Evolutionary conservation across 2,113 vertebrate species (phyloP), one percentile per base, ranked within the genome.

Genomic region (Corapipo altera): DNA sequence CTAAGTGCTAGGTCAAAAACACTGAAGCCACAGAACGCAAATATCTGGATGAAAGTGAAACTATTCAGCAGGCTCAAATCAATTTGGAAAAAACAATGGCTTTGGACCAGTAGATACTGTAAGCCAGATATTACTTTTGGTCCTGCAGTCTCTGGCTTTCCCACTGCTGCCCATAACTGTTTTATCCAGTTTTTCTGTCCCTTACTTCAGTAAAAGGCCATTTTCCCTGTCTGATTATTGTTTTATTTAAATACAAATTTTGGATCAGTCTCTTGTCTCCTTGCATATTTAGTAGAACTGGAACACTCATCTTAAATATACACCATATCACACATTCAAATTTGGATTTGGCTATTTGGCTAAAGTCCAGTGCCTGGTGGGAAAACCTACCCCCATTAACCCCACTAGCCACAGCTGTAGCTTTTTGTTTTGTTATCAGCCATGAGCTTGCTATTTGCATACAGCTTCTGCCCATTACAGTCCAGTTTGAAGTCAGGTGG

Each of bases 11-110:
- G 84, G 70, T 89, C 94, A 96, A 72, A 95, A 95, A 55, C 83
- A 92, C 55, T 71, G 48, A 91, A 93, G 80, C 28, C 76, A 71
- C 43, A 67, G 91, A 96, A 96, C 78, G 69, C 65, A 95, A 92
- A 91, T 75, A 65, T 61, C 91, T 72, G 70, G 65, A 91, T 91
- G 48, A 87, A 70, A 87, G 64, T 39, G 23, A 92, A 92, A 73
- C 93, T 86, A 91, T 75, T 89, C 86, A 92, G 69, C 52, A 78
- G 73, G 51, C 65, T 95, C 80, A 77, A 71, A 77, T 59, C n/a
- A 55, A 19, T 52, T 81, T 48, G 52, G 67, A 33, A 89, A 88
- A 89, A 84, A 49, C 48, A 87, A 86, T 84, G 72, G 30, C 86
- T 92, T 93, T 92, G 75, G 92, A 92, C 37, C 37, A 73, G 67